A percentile compares a stretch with the other conserved stretches of the same genome.
Conservation (phyloP, 2,797 vertebrate genomes). For the Tragopan temminckii region DNA sequence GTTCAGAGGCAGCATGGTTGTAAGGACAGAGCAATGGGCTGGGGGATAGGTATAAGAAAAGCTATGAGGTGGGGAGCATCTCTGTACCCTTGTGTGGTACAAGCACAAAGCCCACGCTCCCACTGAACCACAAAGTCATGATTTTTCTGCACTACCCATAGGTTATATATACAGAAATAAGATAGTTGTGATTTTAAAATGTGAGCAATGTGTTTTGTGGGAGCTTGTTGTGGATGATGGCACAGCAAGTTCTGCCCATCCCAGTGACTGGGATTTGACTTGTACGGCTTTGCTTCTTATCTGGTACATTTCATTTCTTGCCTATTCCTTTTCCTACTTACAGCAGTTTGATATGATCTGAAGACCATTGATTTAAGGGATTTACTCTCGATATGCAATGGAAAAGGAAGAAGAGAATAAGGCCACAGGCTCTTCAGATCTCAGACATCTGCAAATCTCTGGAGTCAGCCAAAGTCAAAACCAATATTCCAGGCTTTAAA, state of each 20-base stretch:
- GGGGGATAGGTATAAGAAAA: background rate
- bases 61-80: background rate
- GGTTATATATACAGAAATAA: background rate
- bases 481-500: constrained; percentile 18
- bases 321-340: background rate
- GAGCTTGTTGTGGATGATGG: background rate
- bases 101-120: background rate
- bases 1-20: background rate
- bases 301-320: background rate
- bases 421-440: background rate
- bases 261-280: background rate
- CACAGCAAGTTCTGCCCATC: background rate
- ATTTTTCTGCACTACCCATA: background rate
- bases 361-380: background rate
- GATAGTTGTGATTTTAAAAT: background rate
- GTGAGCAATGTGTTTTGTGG: background rate
- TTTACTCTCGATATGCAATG: background rate
- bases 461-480: background rate
- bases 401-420: background rate
- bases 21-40: background rate
- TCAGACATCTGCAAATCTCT: background rate
- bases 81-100: background rate
- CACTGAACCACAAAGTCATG: background rate
- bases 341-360: background rate
- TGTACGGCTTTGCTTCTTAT: background rate